A percentile compares a stretch with the other conserved stretches of the same genome.
Evolutionary conservation across 1,140 invertebrate genomes (phyloP).

Genomic region (Semibalanus balanoides): DNA sequence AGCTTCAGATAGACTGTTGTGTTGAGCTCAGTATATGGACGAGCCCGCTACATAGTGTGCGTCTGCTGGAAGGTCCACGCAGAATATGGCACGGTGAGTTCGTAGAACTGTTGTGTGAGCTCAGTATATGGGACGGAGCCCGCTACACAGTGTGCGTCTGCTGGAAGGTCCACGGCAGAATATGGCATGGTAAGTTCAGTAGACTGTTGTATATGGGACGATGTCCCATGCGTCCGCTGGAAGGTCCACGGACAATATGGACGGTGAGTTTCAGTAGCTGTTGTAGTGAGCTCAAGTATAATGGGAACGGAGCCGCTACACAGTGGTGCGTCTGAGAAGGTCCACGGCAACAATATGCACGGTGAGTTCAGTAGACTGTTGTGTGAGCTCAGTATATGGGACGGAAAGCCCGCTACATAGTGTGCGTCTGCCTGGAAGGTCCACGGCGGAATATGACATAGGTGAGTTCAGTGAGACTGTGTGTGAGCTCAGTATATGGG

Average conservation of each 20-base stretch:
- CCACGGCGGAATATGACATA: not conserved
- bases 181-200: not conserved
- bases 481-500: no score
- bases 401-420: not conserved
- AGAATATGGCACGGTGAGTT: no score
- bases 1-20: not conserved
- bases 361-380: no score
- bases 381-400: no score
- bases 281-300: not conserved
- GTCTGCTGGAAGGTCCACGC: conserved; percentile 5
- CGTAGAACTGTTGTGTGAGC: no score
- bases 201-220: no score
- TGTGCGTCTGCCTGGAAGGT: not conserved
- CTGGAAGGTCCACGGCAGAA: conserved; percentile 4
- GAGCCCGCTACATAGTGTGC: not conserved
- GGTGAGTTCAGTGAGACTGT: no score
- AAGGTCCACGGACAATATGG: no score
- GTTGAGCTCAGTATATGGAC: no score
- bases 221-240: no score
- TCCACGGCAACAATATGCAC: no score
- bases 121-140: not conserved
- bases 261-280: not conserved
- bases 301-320: not conserved
- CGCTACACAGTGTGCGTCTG: not conserved
- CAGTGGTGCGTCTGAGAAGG: no score